phyloP scores from a whole-genome alignment of 2,113 vertebrate genomes.

The Corythaixoides concolor region DNA sequence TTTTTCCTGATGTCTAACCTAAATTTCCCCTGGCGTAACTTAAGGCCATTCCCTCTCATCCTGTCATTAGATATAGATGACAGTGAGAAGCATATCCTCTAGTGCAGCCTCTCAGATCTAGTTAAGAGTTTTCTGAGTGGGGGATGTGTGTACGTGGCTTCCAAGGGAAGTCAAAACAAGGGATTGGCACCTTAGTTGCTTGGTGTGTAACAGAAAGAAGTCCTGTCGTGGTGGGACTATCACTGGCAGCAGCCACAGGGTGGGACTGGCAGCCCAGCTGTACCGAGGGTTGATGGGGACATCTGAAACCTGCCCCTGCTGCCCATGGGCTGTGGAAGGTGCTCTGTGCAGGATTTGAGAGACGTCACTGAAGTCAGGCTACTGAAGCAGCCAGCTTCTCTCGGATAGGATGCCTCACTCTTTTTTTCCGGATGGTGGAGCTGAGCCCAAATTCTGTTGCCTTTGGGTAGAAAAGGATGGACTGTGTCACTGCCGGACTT shows the following conservation, averaged over 20 bases:
- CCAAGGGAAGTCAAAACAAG: neutral
- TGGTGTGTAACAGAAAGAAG: neutral
- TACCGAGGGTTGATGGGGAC: fast-evolving
- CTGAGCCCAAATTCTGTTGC: neutral
- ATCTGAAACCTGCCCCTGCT: neutral
- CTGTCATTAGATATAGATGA: no score
- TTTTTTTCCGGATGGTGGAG: neutral
- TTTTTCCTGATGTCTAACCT: no score
- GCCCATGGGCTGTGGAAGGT: fast-evolving
- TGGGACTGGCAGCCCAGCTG: neutral
- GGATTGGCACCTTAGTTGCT: neutral
- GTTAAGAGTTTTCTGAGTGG: neutral
- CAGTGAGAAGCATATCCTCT: fast-evolving
- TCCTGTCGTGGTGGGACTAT: no score
- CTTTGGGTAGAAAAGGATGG: neutral
- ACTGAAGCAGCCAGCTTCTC: neutral
- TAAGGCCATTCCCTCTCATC: no score
- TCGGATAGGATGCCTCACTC: neutral
- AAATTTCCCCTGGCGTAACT: no score
- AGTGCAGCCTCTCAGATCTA: neutral
- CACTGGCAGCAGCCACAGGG: neutral
- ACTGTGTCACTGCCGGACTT: neutral
- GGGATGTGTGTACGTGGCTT: neutral
- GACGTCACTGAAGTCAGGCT: neutral
- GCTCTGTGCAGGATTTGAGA: fast-evolving